Evolutionary conservation across 2,888 invertebrate species (phyloP), one percentile per base, ranked within the genome.

Genomic region (Drosophila meridiana): DNA sequence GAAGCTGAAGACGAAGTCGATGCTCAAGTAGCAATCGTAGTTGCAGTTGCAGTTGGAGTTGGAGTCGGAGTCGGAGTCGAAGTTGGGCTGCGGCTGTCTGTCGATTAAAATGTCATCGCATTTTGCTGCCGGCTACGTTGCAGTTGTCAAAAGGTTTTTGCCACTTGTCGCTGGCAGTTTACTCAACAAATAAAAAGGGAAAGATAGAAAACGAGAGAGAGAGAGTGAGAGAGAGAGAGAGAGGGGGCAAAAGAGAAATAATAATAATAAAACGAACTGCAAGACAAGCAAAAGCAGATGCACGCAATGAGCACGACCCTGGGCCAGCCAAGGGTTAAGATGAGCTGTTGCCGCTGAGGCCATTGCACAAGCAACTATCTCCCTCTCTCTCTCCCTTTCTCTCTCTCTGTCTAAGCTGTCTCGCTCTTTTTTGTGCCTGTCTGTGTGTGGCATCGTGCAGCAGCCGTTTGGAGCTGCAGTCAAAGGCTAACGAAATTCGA

Each of bases 31-130:
- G 50, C 50, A 52, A 52, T n/a, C 34, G 55, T 1, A 36, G 40
- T 36, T 55, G 63, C 9, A 32, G 62, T n/a, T 38, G 72, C 2
- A 11, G 32, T 13, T 69, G 38, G 5, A 43, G 36, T 20, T 38
- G 57, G 5, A 20, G 13, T 26, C 7, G 42, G 3, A 64, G 52
- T 50, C 4, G 53, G 2, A 60, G 62, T 53, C 20, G 62, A 4
- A 56, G 50, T n/a, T 48, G 62, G 11, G 38, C 45, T 63, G 42
- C 43, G 52, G 57, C 50, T 34, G 57, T 57, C 80, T 88, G 87
- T 83, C 88, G 86, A 87, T 87, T 90, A 90, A 87, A 87, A 90
- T 90, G 86, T 89, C 86, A 87, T 89, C 83, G 78, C 87, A 74
- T 80, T 85, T 89, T 69, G 89, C 89, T 87, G 89, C 87, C 74